Evolutionary conservation across 2,797 vertebrate species (phyloP), one percentile per base, ranked within the genome.

Genomic region (Ambastaia sidthimunki): DNA sequence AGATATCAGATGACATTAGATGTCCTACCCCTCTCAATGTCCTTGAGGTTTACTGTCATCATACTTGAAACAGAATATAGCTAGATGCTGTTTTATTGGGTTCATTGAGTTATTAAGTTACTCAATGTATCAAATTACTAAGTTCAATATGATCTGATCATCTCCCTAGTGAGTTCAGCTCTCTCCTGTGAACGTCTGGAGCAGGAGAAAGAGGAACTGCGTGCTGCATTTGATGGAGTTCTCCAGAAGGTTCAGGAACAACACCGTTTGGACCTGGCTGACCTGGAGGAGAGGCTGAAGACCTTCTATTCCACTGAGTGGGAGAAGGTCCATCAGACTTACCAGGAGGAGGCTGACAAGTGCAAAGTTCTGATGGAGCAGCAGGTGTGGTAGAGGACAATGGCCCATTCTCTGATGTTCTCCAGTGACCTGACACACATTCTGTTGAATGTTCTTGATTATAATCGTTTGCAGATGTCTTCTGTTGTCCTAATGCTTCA

Each of bases 291-390:
- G 77, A 93, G 91, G 63, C 94, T 98, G 11, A 94, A 95, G 85
- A 91, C 91, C n/a, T 96, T 96, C 81, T 97, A 98, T 85, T 94
- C 95, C 0, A 89, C 89, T 0, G 96, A 99, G 86, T 97, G 94
- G 87, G 94, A 97, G 85, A 96, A 96, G 87, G 90, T 95, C 57
- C 96, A 96, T 85, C 91, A 91, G 74, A 91, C 92, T 82, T 96
- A 96, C 85, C 95, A 97, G 69, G 93, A 96, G 80, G 96, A 98
- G 88, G 94, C 95, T 0, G 94, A 97, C 84, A 95, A 95, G 82
- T 95, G 94, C 84, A 96, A 94, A 89, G 87, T 85, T 0, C 92
- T 96, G 1, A 88, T 98, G 88, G 94, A 96, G 57, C 92, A 96
- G 83, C 96, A 99, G 96, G 97, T 98, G 23, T 69, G 87, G 23